phyloP scores from a whole-genome alignment of 1,140 invertebrate species.

The Lasioglossum baleicum region DNA sequence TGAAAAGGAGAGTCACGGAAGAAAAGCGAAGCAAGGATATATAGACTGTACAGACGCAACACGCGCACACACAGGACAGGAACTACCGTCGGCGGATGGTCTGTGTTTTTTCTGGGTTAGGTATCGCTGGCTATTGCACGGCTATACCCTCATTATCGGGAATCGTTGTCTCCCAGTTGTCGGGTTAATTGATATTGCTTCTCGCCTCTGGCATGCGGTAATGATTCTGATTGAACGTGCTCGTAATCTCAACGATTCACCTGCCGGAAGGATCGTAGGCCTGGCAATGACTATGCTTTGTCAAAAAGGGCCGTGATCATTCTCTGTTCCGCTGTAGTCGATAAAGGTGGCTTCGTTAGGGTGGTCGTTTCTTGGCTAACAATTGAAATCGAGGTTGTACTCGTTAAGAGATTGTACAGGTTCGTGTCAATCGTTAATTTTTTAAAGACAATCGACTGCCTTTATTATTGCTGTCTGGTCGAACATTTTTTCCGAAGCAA shows the following conservation, averaged over 20 bases:
- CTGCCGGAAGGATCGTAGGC: neutral
- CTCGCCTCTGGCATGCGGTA: neutral
- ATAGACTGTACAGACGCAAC: neutral
- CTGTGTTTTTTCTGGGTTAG: slow-evolving; percentile 21
- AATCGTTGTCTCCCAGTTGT: slow-evolving; percentile 9
- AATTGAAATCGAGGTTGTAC: neutral
- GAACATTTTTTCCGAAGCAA: neutral
- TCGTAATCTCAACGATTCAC: slow-evolving; percentile 19
- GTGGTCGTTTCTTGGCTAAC: neutral
- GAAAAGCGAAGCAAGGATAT: slow-evolving; percentile 22
- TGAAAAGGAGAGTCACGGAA: slow-evolving; percentile 38
- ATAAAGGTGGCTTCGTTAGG: neutral
- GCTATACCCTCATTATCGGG: slow-evolving; percentile 8
- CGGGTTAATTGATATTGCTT: slow-evolving; percentile 31
- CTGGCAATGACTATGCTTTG: too few relatives aligned
- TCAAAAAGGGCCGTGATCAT: too few relatives aligned
- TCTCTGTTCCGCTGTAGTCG: too few relatives aligned
- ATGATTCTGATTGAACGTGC: slow-evolving; percentile 17
- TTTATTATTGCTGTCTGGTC: too few relatives aligned
- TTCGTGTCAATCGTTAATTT: neutral
- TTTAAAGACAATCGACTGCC: too few relatives aligned
- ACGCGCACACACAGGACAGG: too few relatives aligned
- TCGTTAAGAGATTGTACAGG: too few relatives aligned
- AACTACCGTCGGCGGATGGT: neutral
- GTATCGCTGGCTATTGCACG: slow-evolving; percentile 13